phyloP scores from a whole-genome alignment of 2,888 invertebrate species.

The Ophioninae sp. region DNA sequence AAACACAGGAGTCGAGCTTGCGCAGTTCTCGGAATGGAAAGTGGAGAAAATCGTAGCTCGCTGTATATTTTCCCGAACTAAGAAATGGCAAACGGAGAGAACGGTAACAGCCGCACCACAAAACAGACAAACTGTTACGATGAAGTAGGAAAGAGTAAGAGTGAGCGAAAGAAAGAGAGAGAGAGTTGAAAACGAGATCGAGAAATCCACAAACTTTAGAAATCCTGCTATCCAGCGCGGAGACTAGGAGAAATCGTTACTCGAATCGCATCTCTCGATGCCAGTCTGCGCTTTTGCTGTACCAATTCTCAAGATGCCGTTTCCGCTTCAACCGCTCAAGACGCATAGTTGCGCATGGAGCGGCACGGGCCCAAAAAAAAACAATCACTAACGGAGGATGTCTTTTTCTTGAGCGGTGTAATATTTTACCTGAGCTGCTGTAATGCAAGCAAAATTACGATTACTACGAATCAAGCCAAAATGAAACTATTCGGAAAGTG shows the following conservation, averaged over 20 bases:
- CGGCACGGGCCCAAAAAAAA: neutral
- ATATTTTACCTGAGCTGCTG: too few relatives aligned
- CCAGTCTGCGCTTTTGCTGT: slow-evolving; percentile 9
- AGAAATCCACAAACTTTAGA: slow-evolving; percentile 51
- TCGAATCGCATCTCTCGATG: slow-evolving; percentile 32
- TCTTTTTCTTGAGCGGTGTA: too few relatives aligned
- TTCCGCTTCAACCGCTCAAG: slow-evolving; percentile 37
- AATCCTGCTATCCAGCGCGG: slow-evolving; percentile 29
- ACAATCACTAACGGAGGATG: neutral
- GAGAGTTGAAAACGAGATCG: neutral
- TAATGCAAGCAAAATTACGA: too few relatives aligned
- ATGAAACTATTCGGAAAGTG: too few relatives aligned
- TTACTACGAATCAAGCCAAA: too few relatives aligned
- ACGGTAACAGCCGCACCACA: slow-evolving; percentile 49
- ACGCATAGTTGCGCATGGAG: slow-evolving; percentile 1
- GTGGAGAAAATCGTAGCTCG: slow-evolving; percentile 31
- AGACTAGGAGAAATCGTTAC: slow-evolving; percentile 30
- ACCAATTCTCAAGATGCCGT: slow-evolving; percentile 16
- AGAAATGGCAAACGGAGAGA: slow-evolving; percentile 20
- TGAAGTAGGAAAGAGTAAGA: neutral
- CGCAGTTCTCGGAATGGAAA: slow-evolving; percentile 5
- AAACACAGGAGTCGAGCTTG: slow-evolving; percentile 33
- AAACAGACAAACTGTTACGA: slow-evolving; percentile 52
- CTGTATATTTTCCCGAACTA: slow-evolving; percentile 26
- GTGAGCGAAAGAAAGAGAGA: slow-evolving; percentile 3